Evolutionary conservation across 2,888 invertebrate genomes (phyloP).

Genomic region (Thysanoteuthis rhombus): DNA sequence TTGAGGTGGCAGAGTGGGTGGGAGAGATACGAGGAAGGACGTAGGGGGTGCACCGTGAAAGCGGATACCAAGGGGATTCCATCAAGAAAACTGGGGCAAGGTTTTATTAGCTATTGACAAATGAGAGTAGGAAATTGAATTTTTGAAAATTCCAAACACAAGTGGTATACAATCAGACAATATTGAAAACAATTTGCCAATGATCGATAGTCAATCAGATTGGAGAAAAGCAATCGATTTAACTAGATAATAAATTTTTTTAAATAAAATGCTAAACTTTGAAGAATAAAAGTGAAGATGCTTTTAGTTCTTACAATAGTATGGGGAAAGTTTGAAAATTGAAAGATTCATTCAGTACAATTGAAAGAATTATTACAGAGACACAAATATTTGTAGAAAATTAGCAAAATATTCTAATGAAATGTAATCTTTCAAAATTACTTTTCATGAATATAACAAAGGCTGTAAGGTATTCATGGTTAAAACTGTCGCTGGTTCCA

Average conservation of each 20-base stretch:
- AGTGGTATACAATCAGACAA: neutral
- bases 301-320: neutral
- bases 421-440: neutral
- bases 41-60: neutral
- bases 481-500: too few relatives aligned
- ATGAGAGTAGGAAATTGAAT: neutral
- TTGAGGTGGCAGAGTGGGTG: neutral
- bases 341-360: too few relatives aligned
- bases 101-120: neutral
- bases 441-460: neutral
- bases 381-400: neutral
- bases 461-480: too few relatives aligned
- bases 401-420: neutral
- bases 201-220: neutral
- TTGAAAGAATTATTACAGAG: neutral
- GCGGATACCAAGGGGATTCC: neutral
- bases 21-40: neutral
- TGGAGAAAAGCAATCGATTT: neutral
- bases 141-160: neutral
- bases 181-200: neutral
- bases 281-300: neutral
- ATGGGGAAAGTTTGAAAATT: neutral
- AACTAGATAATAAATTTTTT: neutral
- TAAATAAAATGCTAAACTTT: neutral
- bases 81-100: neutral